A percentile compares a stretch with the other conserved stretches of the same genome.
phyloP scores from a whole-genome alignment of 2,797 vertebrate genomes.

The Peromyscus nudipes region DNA sequence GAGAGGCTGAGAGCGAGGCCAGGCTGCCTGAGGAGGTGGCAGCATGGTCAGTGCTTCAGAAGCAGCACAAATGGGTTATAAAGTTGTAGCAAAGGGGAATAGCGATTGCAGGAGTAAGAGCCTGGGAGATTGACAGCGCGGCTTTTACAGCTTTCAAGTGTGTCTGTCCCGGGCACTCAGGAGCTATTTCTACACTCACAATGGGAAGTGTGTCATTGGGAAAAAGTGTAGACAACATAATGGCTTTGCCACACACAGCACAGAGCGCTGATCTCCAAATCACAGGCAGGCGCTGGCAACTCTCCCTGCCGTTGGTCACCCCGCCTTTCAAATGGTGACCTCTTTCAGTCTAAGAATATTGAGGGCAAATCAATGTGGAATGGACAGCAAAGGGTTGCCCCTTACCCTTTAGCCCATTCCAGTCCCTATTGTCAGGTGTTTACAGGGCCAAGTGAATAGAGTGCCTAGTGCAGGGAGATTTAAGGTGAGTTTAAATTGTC shows the following conservation, averaged over 20 bases:
- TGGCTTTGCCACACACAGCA: slow-evolving; percentile 44
- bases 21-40: not conserved
- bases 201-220: slow-evolving; percentile 55
- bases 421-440: not conserved
- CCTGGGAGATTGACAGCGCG: slow-evolving; percentile 18
- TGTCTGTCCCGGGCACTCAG: not conserved
- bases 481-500: not conserved
- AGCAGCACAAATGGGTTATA: slow-evolving; percentile 58
- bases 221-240: slow-evolving; percentile 56
- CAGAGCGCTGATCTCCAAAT: slow-evolving; percentile 5
- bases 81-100: slow-evolving; percentile 45
- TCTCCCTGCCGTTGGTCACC: not conserved
- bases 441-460: not conserved
- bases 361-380: not conserved
- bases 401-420: not conserved
- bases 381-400: not conserved
- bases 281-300: not conserved
- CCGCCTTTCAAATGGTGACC: not conserved
- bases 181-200: slow-evolving; percentile 46
- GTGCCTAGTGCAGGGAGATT: not conserved
- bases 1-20: not conserved
- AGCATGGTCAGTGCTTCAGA: not conserved
- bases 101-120: not conserved
- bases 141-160: slow-evolving; percentile 57
- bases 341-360: not conserved